Conservation (phyloP, 2,888 invertebrate genomes). For the Microchrysa polita region DNA sequence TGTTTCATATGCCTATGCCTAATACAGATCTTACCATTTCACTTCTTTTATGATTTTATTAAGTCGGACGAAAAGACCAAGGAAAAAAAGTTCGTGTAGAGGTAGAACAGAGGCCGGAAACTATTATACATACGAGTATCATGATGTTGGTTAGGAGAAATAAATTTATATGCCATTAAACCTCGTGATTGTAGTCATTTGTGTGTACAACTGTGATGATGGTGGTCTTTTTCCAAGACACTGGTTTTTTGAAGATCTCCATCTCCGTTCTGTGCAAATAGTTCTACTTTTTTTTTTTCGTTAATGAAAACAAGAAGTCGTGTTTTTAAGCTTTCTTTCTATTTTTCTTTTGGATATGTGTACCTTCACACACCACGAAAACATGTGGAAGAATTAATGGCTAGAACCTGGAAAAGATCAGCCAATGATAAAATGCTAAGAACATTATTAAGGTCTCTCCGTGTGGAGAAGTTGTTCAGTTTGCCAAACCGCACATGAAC, state of each 20-base stretch:
- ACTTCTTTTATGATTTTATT: conserved; percentile 15
- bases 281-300: not conserved
- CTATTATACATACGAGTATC: conserved; percentile 14
- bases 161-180: not conserved
- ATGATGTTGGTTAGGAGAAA: not conserved
- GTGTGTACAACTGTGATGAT: not conserved
- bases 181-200: conserved; percentile 16
- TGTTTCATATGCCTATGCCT: no score
- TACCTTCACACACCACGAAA: not conserved
- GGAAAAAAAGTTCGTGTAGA: no score
- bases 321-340: not conserved
- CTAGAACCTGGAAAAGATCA: conserved; percentile 24
- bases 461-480: no score
- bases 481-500: no score
- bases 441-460: no score
- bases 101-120: conserved; percentile 28
- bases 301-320: not conserved
- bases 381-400: conserved; percentile 12
- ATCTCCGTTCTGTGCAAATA: no score
- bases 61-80: not conserved
- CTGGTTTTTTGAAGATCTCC: no score
- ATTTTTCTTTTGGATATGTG: not conserved
- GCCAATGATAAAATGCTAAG: not conserved
- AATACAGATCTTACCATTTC: not conserved
- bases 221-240: no score